Evolutionary conservation across 2,797 vertebrate genomes (phyloP), one percentile per base, ranked within the genome.

Genomic region (Huso huso): DNA sequence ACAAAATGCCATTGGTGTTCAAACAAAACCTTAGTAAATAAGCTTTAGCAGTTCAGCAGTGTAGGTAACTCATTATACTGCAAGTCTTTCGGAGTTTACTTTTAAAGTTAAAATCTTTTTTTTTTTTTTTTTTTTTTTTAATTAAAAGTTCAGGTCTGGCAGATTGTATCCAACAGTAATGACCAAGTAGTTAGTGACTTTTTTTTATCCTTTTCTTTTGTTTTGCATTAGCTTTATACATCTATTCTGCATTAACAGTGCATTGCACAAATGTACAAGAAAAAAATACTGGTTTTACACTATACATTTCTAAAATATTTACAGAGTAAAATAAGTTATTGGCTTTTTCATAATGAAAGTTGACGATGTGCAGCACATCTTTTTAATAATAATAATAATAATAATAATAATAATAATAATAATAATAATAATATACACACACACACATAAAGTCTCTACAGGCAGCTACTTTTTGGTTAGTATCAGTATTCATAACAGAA

Each of bases 271-370:
- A 93, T 93, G 89, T 96, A 95, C 93, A 95, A 90, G 87, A 86
- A 91, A 86, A 63, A 92, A 95, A 95, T 93, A 95, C 90, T 94
- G 89, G 85, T 92, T 97, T 95, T 93, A 91, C 91, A 92, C 94
- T 97, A 92, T 96, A 97, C 93, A 96, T 83, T 89, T 94, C 93
- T 97, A 94, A 93, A 97, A 94, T 97, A 95, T 97, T 93, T 97
- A 99, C 91, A 95, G 93, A 94, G 92, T 97, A 97, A 95, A 98
- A 97, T 98, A 98, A 98, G 93, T 99, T 99, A 99, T 86, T 87
- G 74, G 76, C 88, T 88, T 89, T 76, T 89, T 85, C 90, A 79
- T 94, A 90, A 82, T 84, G 90, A 92, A 90, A 90, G 85, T 85
- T 87, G 93, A 93, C 88, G 90, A 87, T 87, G 79, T 90, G 89